Conservation (phyloP, 2,113 vertebrate species). For the Colistium nudipinnis region DNA sequence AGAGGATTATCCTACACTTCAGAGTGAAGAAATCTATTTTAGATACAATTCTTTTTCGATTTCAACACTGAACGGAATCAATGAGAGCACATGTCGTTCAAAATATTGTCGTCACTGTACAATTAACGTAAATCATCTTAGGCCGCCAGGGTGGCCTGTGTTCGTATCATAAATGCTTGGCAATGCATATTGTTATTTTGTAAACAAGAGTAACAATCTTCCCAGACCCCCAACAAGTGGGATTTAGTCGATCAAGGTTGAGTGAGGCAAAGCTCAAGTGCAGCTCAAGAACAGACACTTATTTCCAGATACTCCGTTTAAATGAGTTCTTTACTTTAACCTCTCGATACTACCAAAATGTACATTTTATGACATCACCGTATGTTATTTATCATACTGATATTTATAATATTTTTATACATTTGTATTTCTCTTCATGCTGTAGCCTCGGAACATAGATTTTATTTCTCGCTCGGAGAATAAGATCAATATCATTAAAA, state of each 20-base stretch:
- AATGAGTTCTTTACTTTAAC: too few species aligned
- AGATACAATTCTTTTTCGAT: background rate
- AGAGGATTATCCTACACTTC: constrained; percentile 56
- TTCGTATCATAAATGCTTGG: background rate
- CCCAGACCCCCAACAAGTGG: background rate
- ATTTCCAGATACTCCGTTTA: too few species aligned
- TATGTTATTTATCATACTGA: too few species aligned
- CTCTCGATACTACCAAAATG: too few species aligned
- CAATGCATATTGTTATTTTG: background rate
- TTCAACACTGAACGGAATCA: background rate
- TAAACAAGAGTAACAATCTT: background rate
- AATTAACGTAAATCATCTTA: background rate
- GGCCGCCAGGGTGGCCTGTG: background rate
- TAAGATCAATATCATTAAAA: too few species aligned
- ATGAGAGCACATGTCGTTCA: background rate
- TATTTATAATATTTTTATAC: too few species aligned
- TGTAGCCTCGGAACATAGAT: too few species aligned
- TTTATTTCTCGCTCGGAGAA: too few species aligned
- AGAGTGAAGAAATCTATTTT: constrained; percentile 20
- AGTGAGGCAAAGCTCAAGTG: background rate
- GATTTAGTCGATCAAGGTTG: background rate
- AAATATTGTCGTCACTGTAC: background rate
- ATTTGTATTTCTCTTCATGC: too few species aligned
- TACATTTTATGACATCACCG: too few species aligned
- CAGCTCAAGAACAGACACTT: too few species aligned